Base-by-base conservation (phyloP, 2,797 vertebrate species). In the Myotis findleyi region DNA sequence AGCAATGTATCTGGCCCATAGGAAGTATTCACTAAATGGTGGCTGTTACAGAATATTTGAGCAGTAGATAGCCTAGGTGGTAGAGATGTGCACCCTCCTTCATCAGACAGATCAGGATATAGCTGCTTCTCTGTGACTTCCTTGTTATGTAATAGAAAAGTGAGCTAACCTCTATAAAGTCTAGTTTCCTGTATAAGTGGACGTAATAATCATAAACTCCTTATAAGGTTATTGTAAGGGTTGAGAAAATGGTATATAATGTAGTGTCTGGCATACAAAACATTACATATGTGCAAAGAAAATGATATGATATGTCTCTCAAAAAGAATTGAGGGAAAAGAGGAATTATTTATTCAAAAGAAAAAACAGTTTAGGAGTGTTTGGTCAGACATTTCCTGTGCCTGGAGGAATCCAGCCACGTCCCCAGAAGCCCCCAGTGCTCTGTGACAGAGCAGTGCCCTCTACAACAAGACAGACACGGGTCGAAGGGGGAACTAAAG, bases 331-430 rank as follows among this genome's bases (percentile, higher is more conserved):
- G 73, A 71, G 11, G 20, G 49, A 57, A 51, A 53, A 92, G 4
- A 91, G 7, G 4, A 91, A 82, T 93, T 95, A 44, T 71, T 84
- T 76, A 66, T 88, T 87, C 17, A 49, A 88, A 81, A 86, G 77
- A 82, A 49, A 36, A 51, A 49, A 21, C n/a, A 62, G 59, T 77
- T 66, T 69, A 30, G 41, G 68, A 77, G 23, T 49, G 6, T 93
- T 89, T 68, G 33, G 49, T 68, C 73, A 77, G 53, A 51, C 18
- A 23, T 36, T 41, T 64, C 36, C 79, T 47, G 2, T 57, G 30
- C 51, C 59, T 44, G 30, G 25, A 88, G 33, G n/a, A 44, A 53
- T 38, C 10, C 18, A 25, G 8, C 38, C 44, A 41, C 0, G 8
- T 18, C 23, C 17, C 25, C 13, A 1, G 73, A 59, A 83, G 25